Base-by-base conservation (phyloP, 2,888 invertebrate species). In the Prionchulus punctatus region DNA sequence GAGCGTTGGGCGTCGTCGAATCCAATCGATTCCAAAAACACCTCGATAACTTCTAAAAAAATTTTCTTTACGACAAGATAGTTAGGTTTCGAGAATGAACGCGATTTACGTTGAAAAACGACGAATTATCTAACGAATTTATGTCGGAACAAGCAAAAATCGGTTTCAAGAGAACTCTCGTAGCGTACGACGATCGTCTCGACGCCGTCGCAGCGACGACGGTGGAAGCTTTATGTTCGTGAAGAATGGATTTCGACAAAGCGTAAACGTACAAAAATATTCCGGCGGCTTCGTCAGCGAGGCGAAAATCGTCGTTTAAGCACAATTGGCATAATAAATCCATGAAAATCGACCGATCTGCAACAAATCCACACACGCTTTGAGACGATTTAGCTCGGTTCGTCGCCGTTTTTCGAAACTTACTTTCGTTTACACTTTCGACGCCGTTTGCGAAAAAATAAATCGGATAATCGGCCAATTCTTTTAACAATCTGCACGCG, bases 101-200 rank as follows among this genome's bases (percentile, higher is more conserved):
- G n/a, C n/a, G n/a, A n/a, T n/a, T n/a, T n/a, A n/a, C n/a, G n/a
- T n/a, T n/a, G n/a, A n/a, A n/a, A n/a, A n/a, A n/a, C n/a, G n/a
- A n/a, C n/a, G n/a, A n/a, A n/a, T n/a, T n/a, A n/a, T n/a, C n/a
- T n/a, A n/a, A n/a, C n/a, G n/a, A n/a, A n/a, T n/a, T n/a, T n/a
- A n/a, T n/a, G 52, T 45, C 53, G 21, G 15, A 56, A 1, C n/a
- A 45, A 57, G 7, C 56, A 12, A 47, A 47, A 47, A 47, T 47
- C 26, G 68, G 66, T 52, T 65, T 65, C 55, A 68, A 54, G 3
- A 68, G 60, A n/a, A 68, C 63, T 2, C 65, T 65, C 27, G 59
- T 61, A 12, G 62, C 63, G n/a, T n/a, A n/a, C n/a, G n/a, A n/a
- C n/a, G n/a, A n/a, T n/a, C n/a, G n/a, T n/a, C n/a, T n/a, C n/a